These are phyloP conservation scores for Protomyctophum bolini DNA, from an alignment of 2,113 vertebrate genomes.

Conservation along the genomic window DNA sequence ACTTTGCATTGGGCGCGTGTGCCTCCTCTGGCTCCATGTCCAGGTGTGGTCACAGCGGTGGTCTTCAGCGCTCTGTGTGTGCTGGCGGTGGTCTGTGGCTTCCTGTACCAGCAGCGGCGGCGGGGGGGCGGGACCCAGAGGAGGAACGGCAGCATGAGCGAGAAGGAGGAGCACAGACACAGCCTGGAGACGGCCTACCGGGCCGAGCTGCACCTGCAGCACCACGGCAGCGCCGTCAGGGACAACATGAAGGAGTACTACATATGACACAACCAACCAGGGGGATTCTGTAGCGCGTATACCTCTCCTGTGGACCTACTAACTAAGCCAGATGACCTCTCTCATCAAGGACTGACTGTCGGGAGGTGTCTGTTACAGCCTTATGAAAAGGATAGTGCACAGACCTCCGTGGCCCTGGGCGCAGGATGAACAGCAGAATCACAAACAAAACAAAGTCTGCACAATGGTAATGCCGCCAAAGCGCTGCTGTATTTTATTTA, in stretches of 20 bases:
- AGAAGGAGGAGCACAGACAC: slow-evolving; percentile 85
- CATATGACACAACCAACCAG: slow-evolving; percentile 80
- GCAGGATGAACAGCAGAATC: no score
- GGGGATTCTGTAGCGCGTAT: background rate
- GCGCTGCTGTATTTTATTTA: no score
- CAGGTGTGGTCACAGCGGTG: slow-evolving; percentile 91
- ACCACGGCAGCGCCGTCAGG: slow-evolving; percentile 79
- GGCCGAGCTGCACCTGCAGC: slow-evolving; percentile 89
- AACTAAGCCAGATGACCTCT: background rate
- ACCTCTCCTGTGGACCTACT: slow-evolving; percentile 13
- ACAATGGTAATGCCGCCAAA: no score
- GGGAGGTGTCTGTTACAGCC: no score
- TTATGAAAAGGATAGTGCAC: no score
- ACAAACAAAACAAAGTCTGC: no score
- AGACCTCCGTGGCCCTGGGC: no score
- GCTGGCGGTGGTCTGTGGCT: slow-evolving; percentile 86
- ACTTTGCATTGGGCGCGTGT: no score
- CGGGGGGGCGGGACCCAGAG: slow-evolving; percentile 82
- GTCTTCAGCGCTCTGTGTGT: slow-evolving; percentile 90
- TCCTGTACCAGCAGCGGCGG: slow-evolving; percentile 91
- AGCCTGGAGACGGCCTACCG: slow-evolving; percentile 88
- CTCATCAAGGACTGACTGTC: no score
- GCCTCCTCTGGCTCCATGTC: slow-evolving; percentile 12
- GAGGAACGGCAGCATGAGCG: slow-evolving; percentile 77
- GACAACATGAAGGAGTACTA: slow-evolving; percentile 96